These are phyloP conservation scores for Acanthosoma haemorrhoidale DNA, from an alignment of 2,888 invertebrate species.

Conservation along the genomic window DNA sequence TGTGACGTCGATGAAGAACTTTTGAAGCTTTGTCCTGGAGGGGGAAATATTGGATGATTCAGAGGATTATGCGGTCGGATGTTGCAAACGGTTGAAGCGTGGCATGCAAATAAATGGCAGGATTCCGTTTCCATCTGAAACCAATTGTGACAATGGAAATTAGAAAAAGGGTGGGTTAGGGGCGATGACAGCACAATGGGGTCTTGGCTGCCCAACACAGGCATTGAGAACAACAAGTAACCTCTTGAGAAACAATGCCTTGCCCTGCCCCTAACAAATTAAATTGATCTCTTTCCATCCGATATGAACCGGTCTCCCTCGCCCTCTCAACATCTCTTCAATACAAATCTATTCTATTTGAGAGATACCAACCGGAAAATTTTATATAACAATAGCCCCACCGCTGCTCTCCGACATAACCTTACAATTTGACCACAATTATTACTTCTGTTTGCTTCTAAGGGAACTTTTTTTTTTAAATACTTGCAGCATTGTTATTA, in stretches of 20 bases:
- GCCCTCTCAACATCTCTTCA: constrained; percentile 1
- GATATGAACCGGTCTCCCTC: constrained; percentile 11
- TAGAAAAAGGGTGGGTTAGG: background rate
- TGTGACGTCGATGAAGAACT: no score
- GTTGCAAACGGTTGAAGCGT: background rate
- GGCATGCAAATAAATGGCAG: background rate
- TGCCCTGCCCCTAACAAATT: constrained; percentile 12
- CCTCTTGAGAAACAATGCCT: constrained; percentile 22
- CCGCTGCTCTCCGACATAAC: background rate
- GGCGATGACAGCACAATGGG: background rate
- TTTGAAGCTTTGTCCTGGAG: no score
- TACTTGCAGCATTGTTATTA: no score
- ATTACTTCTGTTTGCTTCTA: background rate
- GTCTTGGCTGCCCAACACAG: constrained; percentile 12
- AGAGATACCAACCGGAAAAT: constrained; percentile 17
- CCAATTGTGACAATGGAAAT: constrained; percentile 26
- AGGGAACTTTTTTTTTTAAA: background rate
- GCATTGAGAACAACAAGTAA: constrained; percentile 17
- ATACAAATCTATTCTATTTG: constrained; percentile 25
- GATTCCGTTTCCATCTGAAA: constrained; percentile 25
- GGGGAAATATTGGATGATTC: background rate
- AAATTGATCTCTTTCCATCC: constrained; percentile 25
- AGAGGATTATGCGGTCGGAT: background rate
- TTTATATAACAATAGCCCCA: constrained; percentile 16
- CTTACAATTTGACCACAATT: constrained; percentile 3